Percentiles rank a stretch among this genome's conserved stretches.
These are phyloP conservation scores for Dryomyza anilis DNA, from an alignment of 2,888 invertebrate genomes.

Conservation along the genomic window DNA sequence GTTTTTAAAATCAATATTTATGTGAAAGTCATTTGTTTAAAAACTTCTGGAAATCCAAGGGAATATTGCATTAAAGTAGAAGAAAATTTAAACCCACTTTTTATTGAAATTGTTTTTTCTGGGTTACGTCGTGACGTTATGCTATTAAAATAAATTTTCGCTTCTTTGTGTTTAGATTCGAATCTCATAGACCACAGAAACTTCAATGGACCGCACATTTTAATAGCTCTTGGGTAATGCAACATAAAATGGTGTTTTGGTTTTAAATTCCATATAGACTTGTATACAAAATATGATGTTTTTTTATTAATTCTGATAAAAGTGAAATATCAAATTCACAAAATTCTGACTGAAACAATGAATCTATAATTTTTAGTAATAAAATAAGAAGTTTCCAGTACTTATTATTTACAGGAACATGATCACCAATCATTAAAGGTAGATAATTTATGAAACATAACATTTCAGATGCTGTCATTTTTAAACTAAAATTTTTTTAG, in stretches of 20 bases:
- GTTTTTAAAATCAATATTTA: not conserved
- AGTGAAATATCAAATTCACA: not conserved
- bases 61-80: constrained; percentile 6
- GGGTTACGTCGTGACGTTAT: constrained; percentile 28
- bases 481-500: constrained; percentile 26
- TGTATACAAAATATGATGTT: constrained; percentile 24
- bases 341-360: constrained; percentile 8
- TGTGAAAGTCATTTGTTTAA: not conserved
- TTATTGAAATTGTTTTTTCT: constrained; percentile 14
- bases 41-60: not conserved
- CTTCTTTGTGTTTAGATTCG: constrained; percentile 28
- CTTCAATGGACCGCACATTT: constrained; percentile 27
- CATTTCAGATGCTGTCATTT: constrained; percentile 30
- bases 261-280: constrained; percentile 25
- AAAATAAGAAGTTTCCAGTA: constrained; percentile 23
- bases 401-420: constrained; percentile 6
- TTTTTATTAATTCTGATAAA: constrained; percentile 9
- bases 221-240: no score
- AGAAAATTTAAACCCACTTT: constrained; percentile 23
- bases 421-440: constrained; percentile 22
- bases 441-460: constrained; percentile 17
- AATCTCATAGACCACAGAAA: constrained; percentile 26
- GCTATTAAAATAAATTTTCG: constrained; percentile 28
- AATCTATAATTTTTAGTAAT: constrained; percentile 25
- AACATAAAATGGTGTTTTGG: constrained; percentile 32